Base-by-base conservation (phyloP, 2,888 invertebrate genomes). In the Drosophila trichaetosa region DNA sequence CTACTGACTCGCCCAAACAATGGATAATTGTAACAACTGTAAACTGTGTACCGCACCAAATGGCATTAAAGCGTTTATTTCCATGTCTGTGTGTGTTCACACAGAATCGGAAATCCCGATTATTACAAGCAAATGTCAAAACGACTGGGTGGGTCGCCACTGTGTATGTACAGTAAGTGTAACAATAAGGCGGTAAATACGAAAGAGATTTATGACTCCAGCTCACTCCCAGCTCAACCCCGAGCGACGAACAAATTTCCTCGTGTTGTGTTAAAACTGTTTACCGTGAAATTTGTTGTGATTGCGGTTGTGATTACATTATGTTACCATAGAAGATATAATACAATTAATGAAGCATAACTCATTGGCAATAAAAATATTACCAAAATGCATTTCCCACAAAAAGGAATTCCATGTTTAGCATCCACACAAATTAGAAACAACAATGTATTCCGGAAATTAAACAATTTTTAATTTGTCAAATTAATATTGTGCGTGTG, bases 231-330 rank as follows among this genome's bases (percentile, higher is more conserved):
- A 69, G 52, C 66, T 38, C 65, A 83, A 76, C 89, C 87, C 87
- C 56, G 72, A 42, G 73, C 49, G 69, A 61, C 49, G 69, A 61
- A 61, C 58, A 69, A 69, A 73, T 73, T 60, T 70, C 56, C 52
- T 58, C 69, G 61, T 86, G 81, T 77, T 80, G 76, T 81, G 64
- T 77, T 75, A 61, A 83, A 90, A 75, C 72, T 89, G 87, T 64
- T 81, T 80, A 69, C 52, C 89, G 84, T 86, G 89, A 90, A 90
- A 90, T 90, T 89, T 86, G 89, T 86, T 86, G 89, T 86, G 89
- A 87, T 89, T 86, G 90, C 78, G 64, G 75, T 58, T 80, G 83
- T 67, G 76, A 71, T 74, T 83, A 76, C 83, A 83, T 75, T 60
- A 65, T 64, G 70, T 88, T 74, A 72, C 67, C 75, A 74, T 74